A percentile compares a stretch with the other conserved stretches of the same genome.
These are phyloP conservation scores for Kryptolebias marmoratus DNA, from an alignment of 2,113 vertebrate genomes.

Conservation along the genomic window DNA sequence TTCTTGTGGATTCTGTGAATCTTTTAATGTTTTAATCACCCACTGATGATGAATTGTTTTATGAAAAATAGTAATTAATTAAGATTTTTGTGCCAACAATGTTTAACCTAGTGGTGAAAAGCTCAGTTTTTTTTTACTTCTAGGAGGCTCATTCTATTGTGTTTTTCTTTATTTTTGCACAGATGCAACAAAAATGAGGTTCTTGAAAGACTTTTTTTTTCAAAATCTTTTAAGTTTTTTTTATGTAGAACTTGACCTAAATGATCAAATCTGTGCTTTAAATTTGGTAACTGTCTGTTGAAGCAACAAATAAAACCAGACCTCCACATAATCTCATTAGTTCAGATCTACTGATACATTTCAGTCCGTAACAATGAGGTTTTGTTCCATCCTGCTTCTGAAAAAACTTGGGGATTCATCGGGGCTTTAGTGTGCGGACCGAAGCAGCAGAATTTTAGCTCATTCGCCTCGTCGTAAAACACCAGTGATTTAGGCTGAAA, in stretches of 20 bases:
- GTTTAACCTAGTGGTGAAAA: too few relatives aligned
- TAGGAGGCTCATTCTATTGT: too few relatives aligned
- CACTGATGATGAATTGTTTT: too few relatives aligned
- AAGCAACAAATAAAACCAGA: not conserved
- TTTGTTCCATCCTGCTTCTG: not conserved
- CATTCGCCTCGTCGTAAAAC: conserved; percentile 1
- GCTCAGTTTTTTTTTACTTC: too few relatives aligned
- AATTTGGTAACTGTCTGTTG: conserved; percentile 4
- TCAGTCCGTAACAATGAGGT: not conserved
- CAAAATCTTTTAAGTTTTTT: too few relatives aligned
- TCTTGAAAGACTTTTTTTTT: too few relatives aligned
- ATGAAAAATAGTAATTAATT: too few relatives aligned
- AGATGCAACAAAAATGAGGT: too few relatives aligned
- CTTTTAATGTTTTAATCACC: too few relatives aligned
- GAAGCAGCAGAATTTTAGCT: not conserved
- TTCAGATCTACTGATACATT: not conserved
- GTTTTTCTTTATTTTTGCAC: too few relatives aligned
- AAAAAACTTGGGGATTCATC: not conserved
- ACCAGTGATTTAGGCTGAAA: conserved; percentile 23
- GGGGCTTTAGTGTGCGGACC: not conserved
- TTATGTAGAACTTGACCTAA: not conserved
- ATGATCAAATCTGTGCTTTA: not conserved
- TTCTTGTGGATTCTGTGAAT: too few relatives aligned
- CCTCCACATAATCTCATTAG: not conserved
- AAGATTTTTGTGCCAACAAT: too few relatives aligned